Percentiles rank a stretch among this genome's conserved stretches.
These are phyloP conservation scores for Chromis chromis DNA, from an alignment of 2,797 vertebrate species.

Conservation along the genomic window DNA sequence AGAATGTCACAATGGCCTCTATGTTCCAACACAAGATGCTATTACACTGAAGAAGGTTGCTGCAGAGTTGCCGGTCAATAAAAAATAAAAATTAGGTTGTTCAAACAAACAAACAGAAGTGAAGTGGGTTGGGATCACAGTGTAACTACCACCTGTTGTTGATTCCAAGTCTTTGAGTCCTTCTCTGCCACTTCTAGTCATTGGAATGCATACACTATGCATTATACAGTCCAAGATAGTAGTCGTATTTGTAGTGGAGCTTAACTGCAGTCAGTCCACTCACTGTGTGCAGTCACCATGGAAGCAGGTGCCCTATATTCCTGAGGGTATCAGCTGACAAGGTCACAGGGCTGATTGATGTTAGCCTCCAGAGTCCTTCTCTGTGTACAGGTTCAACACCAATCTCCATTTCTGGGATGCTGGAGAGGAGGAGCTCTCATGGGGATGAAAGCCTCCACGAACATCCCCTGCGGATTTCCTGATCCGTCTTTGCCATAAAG, in stretches of 20 bases:
- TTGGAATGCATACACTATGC: conserved; percentile 20
- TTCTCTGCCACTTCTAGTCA: conserved; percentile 16
- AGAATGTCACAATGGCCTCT: too few species aligned
- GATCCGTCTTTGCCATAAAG: conserved; percentile 54
- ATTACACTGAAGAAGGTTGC: too few species aligned
- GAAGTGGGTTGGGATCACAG: conserved; percentile 20
- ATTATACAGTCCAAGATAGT: conserved; percentile 50
- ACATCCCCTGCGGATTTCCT: conserved; percentile 53
- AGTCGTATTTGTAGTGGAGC: conserved; percentile 31
- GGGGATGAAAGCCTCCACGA: conserved; percentile 44
- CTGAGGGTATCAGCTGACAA: conserved; percentile 76
- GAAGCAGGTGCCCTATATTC: conserved; percentile 73
- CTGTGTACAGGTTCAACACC: conserved; percentile 73
- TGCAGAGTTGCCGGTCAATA: conserved; percentile 3
- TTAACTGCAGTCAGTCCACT: conserved; percentile 50
- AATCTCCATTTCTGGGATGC: conserved; percentile 73
- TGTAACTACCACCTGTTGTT: conserved; percentile 26
- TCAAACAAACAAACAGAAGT: conserved; percentile 20
- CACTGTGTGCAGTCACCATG: conserved; percentile 64
- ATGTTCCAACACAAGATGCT: too few species aligned
- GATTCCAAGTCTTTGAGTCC: conserved; percentile 11
- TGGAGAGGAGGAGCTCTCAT: conserved; percentile 52
- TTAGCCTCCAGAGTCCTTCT: conserved; percentile 69
- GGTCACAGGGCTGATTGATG: conserved; percentile 82
- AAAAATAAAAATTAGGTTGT: not conserved